Conservation (phyloP, 2,888 invertebrate species). For the Cataglyphis cursor region DNA sequence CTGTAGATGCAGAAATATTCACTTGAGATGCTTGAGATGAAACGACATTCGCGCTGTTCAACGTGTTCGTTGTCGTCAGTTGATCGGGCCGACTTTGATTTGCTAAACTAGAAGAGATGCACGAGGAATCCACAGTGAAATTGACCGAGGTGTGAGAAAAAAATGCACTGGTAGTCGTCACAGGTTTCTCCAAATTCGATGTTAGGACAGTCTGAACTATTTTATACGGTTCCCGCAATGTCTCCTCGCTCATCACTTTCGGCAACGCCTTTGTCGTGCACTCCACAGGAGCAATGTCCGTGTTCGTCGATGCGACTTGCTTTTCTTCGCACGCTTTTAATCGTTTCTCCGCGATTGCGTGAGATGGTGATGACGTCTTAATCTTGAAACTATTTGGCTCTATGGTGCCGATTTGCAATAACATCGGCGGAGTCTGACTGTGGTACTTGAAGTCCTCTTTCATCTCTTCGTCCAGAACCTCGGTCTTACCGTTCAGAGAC, state of each 20-base stretch:
- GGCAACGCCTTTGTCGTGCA: slow-evolving; percentile 79
- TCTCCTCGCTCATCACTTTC: slow-evolving; percentile 82
- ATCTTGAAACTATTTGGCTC: slow-evolving; percentile 85
- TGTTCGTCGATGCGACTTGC: slow-evolving; percentile 50
- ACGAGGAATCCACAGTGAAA: slow-evolving; percentile 60
- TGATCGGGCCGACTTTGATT: slow-evolving; percentile 52
- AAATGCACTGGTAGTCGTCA: slow-evolving; percentile 54
- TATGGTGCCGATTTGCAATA: slow-evolving; percentile 84
- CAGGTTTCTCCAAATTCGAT: slow-evolving; percentile 65
- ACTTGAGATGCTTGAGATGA: slow-evolving; percentile 49
- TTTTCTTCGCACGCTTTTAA: slow-evolving; percentile 65
- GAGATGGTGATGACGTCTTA: slow-evolving; percentile 72
- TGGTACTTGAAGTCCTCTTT: slow-evolving; percentile 86
- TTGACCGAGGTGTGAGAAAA: slow-evolving; percentile 52
- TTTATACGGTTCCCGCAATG: slow-evolving; percentile 82
- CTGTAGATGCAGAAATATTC: slow-evolving; percentile 38
- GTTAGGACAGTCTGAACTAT: slow-evolving; percentile 76
- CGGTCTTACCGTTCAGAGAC: slow-evolving; percentile 88
- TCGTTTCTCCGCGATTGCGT: slow-evolving; percentile 65
- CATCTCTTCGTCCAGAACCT: slow-evolving; percentile 88
- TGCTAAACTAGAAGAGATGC: slow-evolving; percentile 41
- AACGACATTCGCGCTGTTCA: slow-evolving; percentile 34
- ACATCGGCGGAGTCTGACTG: slow-evolving; percentile 86
- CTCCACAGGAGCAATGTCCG: slow-evolving; percentile 62
- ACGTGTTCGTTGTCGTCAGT: slow-evolving; percentile 38